Conservation (phyloP, 1,140 invertebrate species). For the Acyrthosiphon pisum region DNA sequence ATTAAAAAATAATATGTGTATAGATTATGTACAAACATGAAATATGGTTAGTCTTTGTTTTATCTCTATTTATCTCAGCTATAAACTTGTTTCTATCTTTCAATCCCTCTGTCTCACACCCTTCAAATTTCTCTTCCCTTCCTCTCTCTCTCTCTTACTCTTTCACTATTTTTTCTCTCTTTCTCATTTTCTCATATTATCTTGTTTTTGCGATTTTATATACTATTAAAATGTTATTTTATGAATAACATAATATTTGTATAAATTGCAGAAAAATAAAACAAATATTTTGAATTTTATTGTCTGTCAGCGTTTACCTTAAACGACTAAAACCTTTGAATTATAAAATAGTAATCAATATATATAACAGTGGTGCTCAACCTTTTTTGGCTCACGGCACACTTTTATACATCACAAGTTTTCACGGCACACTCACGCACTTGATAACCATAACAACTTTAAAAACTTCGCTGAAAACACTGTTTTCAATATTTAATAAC, state of each 20-base stretch:
- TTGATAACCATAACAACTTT: too few relatives aligned
- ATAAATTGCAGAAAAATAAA: neutral
- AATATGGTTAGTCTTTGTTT: constrained; percentile 16
- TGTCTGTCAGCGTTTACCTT: neutral
- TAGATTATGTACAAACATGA: constrained; percentile 16
- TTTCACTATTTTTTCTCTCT: neutral
- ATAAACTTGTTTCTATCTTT: neutral
- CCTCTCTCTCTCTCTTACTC: neutral
- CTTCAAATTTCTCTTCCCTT: neutral
- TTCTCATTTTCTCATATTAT: neutral
- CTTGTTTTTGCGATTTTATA: neutral
- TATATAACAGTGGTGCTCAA: too few relatives aligned
- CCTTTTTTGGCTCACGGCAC: too few relatives aligned
- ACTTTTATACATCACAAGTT: too few relatives aligned
- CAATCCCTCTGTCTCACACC: neutral
- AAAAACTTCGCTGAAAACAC: too few relatives aligned
- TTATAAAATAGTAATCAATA: neutral
- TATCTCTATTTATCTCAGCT: neutral
- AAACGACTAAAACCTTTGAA: neutral
- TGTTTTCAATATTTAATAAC: too few relatives aligned
- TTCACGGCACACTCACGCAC: too few relatives aligned
- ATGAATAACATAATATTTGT: constrained; percentile 29
- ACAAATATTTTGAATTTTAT: neutral
- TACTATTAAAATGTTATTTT: neutral
- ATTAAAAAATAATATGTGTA: constrained; percentile 14